A percentile compares a stretch with the other conserved stretches of the same genome.
Conservation (phyloP, 2,113 vertebrate species). For the Kryptolebias marmoratus region DNA sequence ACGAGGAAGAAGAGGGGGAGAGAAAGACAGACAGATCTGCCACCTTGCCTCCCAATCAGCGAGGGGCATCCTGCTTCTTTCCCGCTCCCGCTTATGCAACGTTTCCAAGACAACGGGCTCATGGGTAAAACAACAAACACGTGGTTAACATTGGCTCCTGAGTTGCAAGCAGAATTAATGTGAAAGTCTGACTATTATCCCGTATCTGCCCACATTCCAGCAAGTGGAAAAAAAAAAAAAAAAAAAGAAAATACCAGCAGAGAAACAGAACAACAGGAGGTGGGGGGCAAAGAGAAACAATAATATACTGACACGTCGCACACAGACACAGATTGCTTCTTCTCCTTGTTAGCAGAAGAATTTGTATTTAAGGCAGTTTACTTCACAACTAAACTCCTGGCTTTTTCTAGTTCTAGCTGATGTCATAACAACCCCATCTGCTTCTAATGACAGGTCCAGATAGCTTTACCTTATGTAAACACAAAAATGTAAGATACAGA, state of each 20-base stretch:
- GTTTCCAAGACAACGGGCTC: constrained; percentile 84
- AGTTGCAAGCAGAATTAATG: constrained; percentile 69
- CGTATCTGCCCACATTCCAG: constrained; percentile 69
- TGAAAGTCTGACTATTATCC: constrained; percentile 75
- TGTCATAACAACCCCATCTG: constrained; percentile 71
- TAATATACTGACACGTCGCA: constrained; percentile 18
- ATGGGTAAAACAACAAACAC: constrained; percentile 80
- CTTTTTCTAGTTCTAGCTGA: constrained; percentile 49
- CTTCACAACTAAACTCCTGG: constrained; percentile 41
- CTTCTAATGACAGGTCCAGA: constrained; percentile 63
- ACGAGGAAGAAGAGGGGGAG: constrained; percentile 16
- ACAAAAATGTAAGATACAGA: constrained; percentile 59
- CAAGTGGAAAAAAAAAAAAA: constrained; percentile 66
- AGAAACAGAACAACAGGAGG: constrained; percentile 35
- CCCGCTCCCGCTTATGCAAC: constrained; percentile 81
- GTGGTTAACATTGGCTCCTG: constrained; percentile 82
- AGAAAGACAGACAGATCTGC: constrained; percentile 66
- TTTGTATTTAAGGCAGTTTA: constrained; percentile 36
- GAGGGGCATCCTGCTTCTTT: constrained; percentile 77
- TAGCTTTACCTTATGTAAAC: constrained; percentile 65
- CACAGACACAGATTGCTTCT: constrained; percentile 26
- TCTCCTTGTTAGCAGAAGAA: constrained; percentile 45
- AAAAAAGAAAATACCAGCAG: constrained; percentile 39
- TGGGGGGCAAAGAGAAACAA: constrained; percentile 31
- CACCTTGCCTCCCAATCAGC: constrained; percentile 81